Conservation (phyloP, 2,113 vertebrate species). For the Oenanthe oenanthe region DNA sequence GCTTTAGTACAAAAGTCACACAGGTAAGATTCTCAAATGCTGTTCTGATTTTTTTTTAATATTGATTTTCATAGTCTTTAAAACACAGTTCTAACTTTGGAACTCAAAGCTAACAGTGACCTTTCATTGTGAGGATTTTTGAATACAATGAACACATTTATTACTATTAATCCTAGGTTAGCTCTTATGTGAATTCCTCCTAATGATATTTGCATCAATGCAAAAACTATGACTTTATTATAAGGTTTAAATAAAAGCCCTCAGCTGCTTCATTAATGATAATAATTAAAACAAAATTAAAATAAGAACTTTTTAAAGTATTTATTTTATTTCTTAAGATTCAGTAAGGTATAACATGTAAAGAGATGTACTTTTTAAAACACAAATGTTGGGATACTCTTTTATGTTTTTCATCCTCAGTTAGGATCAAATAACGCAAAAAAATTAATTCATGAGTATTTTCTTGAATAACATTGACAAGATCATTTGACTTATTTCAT, state of each 20-base stretch:
- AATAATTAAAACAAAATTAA: not conserved
- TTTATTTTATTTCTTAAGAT: not conserved
- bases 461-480: not conserved
- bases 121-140: slow-evolving; percentile 24
- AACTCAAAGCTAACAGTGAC: slow-evolving; percentile 10
- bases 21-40: not conserved
- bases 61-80: slow-evolving; percentile 13
- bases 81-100: slow-evolving; percentile 30
- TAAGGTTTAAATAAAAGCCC: not conserved
- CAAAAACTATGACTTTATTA: not conserved
- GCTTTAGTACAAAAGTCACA: not conserved
- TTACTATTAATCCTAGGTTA: slow-evolving; percentile 37
- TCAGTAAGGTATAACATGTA: not conserved
- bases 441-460: not conserved
- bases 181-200: not conserved
- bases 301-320: not conserved
- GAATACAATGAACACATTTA: slow-evolving; percentile 10
- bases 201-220: slow-evolving; percentile 11
- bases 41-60: not conserved
- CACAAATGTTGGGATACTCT: not conserved
- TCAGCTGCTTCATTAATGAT: not conserved
- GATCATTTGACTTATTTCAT: not conserved
- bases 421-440: not conserved
- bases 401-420: not conserved
- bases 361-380: not conserved